Percentiles rank a stretch among this genome's conserved stretches.
Conservation (phyloP, 2,113 vertebrate species). For the Stegastes partitus region DNA sequence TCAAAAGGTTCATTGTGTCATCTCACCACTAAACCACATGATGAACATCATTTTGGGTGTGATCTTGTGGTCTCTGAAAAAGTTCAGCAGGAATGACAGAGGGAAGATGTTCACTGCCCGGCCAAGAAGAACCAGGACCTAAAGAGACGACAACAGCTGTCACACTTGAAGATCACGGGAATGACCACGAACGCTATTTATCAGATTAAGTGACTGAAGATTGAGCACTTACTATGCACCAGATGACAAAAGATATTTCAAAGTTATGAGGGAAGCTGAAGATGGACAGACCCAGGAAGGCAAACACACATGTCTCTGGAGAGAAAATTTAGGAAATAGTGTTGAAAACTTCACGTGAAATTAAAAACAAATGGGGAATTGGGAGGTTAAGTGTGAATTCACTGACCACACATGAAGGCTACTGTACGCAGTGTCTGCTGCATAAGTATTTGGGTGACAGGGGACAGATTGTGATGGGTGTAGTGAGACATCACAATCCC, state of each 20-base stretch:
- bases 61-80: conserved; percentile 99
- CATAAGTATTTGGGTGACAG: conserved; percentile 98
- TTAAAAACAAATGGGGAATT: neutral
- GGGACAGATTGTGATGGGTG: conserved; percentile 98
- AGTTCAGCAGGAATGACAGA: conserved; percentile 95
- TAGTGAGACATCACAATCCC: conserved; percentile 99
- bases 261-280: conserved; percentile 99
- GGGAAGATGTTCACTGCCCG: conserved; percentile 98
- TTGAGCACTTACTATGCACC: conserved; percentile 94
- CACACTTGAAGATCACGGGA: neutral
- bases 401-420: conserved; percentile 98
- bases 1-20: neutral
- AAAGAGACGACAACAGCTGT: conserved; percentile 12
- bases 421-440: conserved; percentile 97
- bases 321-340: conserved; percentile 48
- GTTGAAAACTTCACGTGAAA: conserved; percentile 8
- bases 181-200: neutral
- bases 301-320: conserved; percentile 98
- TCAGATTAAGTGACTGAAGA: neutral
- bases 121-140: conserved; percentile 95
- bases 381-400: conserved; percentile 36
- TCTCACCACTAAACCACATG: conserved; percentile 99
- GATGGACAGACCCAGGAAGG: conserved; percentile 98
- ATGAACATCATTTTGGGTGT: conserved; percentile 99
- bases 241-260: conserved; percentile 98